Conservation (phyloP, 2,797 vertebrate species). For the Echiichthys vipera region DNA sequence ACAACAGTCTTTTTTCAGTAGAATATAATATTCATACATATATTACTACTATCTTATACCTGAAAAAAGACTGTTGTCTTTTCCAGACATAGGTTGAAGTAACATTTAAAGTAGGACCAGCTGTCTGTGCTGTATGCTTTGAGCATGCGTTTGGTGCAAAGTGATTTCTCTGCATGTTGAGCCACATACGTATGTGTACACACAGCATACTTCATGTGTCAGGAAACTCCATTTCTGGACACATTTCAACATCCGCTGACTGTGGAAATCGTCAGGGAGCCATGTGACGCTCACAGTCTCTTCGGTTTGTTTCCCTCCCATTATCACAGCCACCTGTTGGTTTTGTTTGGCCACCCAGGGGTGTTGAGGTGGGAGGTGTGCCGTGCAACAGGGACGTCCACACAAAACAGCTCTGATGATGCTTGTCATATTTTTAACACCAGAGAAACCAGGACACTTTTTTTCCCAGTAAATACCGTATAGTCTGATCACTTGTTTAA, state of each 20-base stretch:
- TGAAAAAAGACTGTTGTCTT: too few relatives aligned
- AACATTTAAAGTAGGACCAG: background rate
- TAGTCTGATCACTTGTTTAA: background rate
- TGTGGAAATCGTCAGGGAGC: too few relatives aligned
- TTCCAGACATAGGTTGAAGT: background rate
- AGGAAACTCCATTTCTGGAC: background rate
- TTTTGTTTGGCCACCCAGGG: conserved; percentile 18
- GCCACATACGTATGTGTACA: background rate
- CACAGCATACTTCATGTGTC: background rate
- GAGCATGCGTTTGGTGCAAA: background rate
- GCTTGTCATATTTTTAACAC: conserved; percentile 3
- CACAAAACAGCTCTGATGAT: background rate
- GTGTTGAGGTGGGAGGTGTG: background rate
- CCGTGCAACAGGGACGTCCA: background rate
- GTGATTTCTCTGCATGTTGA: background rate
- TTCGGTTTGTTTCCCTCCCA: background rate
- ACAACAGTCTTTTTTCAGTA: too few relatives aligned
- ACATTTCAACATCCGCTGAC: conserved; percentile 2
- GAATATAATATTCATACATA: too few relatives aligned
- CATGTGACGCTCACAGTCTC: too few relatives aligned
- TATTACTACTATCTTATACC: too few relatives aligned
- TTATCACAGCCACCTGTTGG: conserved; percentile 20
- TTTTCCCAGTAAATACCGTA: too few relatives aligned
- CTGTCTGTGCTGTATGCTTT: background rate
- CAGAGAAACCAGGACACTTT: background rate